Percentiles rank a stretch among this genome's conserved stretches.
These are phyloP conservation scores for Prorops nasuta DNA, from an alignment of 1,140 invertebrate species.

Conservation along the genomic window DNA sequence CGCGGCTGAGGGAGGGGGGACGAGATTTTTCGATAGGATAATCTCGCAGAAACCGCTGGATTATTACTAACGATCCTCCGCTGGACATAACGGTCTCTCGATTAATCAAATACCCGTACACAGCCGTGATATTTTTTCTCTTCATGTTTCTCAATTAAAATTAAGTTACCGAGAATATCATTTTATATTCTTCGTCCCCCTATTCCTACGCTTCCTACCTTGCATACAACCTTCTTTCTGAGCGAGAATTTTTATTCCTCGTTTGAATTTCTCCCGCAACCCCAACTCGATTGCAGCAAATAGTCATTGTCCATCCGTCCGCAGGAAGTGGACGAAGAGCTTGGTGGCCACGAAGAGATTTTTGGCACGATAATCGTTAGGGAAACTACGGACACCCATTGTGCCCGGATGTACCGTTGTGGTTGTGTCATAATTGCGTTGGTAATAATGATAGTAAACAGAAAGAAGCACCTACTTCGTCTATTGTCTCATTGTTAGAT, in stretches of 20 bases:
- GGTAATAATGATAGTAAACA: constrained; percentile 30
- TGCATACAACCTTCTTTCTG: too few relatives aligned
- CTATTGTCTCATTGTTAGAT: constrained; percentile 7
- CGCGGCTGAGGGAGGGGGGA: too few relatives aligned
- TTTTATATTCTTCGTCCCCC: too few relatives aligned
- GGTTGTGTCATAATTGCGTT: constrained; percentile 32
- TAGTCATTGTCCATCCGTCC: constrained; percentile 20
- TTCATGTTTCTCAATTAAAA: too few relatives aligned
- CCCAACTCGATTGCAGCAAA: constrained; percentile 29
- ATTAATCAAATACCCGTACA: too few relatives aligned
- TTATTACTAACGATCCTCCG: too few relatives aligned
- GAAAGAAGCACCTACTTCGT: constrained; percentile 22
- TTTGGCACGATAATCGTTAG: constrained; percentile 35
- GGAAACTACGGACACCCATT: constrained; percentile 36
- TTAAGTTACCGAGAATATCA: too few relatives aligned
- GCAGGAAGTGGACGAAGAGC: constrained; percentile 28
- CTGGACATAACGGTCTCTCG: too few relatives aligned
- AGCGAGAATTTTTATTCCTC: too few relatives aligned
- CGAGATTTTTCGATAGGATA: constrained; percentile 35
- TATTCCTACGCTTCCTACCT: too few relatives aligned
- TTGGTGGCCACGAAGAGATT: constrained; percentile 26
- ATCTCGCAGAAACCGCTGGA: constrained; percentile 23
- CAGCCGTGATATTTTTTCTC: too few relatives aligned
- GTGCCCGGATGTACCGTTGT: constrained; percentile 35
- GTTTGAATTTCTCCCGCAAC: too few relatives aligned